Evolutionary conservation across 1,140 invertebrate species (phyloP), one percentile per base, ranked within the genome.

Genomic region (Drosophila bocki): DNA sequence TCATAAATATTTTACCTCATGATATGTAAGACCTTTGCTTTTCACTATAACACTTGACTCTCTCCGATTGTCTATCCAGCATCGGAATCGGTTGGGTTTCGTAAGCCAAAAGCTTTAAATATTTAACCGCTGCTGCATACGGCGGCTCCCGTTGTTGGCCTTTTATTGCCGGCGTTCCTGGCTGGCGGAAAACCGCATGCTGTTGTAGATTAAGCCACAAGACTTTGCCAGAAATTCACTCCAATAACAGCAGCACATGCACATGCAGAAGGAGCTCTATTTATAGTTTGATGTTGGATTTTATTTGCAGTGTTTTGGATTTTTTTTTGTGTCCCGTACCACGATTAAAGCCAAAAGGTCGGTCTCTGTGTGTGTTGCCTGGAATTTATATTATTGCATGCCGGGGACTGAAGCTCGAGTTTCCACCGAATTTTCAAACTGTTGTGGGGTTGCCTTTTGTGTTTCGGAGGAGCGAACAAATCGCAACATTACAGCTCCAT

Each of bases 331-430:
- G 12, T 59, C 48, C 22, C 35, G 22, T 71, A 29, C 41, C 56
- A 56, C 56, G 68, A 54, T 75, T 75, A 60, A 64, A 75, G 67
- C 47, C 61, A 45, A 60, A 41, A 64, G 65, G 60, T 75, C 53
- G 42, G 65, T 32, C 45, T 48, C 15, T 61, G 50, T 65, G 61
- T 74, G 33, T 65, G 59, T 60, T 59, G 47, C 44, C 48, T 47
- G 82, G 82, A 86, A 86, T 86, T 86, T 86, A 86, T 86, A 86
- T 86, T 86, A 86, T 86, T 86, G 82, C 82, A 86, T 86, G 78
- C 83, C 82, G 57, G 65, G 74, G 64, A 85, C 70, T 65, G 69
- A 51, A 47, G 35, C 61, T 45, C 53, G 39, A 75, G 37, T 51
- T 57, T 50, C 35, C 26, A 19, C 13, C 11, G 13, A 54, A 39